Base-by-base conservation (phyloP, 2,113 vertebrate species). In the Castor canadensis region DNA sequence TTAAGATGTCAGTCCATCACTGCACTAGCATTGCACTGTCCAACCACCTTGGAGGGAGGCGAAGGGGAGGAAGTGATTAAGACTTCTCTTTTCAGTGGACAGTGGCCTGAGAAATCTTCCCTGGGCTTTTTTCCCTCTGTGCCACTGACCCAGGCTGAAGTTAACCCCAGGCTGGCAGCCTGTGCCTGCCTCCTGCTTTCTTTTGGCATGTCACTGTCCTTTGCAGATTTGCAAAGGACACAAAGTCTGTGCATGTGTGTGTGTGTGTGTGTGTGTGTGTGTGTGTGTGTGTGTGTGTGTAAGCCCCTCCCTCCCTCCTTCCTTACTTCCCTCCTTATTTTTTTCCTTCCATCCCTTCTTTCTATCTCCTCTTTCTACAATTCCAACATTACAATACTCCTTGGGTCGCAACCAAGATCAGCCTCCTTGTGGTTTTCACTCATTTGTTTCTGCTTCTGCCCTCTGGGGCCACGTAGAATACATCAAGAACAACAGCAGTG, bases 401-500 rank as follows among this genome's bases (percentile, higher is more conserved):
- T 91, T 22, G 19, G 80, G 17, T 17, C 56, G 30, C 71, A n/a
- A 10, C 30, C 69, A 16, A 13, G 28, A 22, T 58, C 38, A 52
- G 8, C 56, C 3, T 75, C 89, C 79, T 64, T 47, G 0, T 9
- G 45, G 1, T 38, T 72, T 81, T 71, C 9, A 45, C 35, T 64
- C 40, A 6, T 54, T 71, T 13, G 73, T 49, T 71, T 58, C 86
- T n/a, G 49, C 40, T 86, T 81, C 92, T 47, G 17, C 64, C 80
- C n/a, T 56, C 77, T 38, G 58, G 19, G 49, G 26, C 54, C 28
- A 13, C 2, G 9, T 17, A 66, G 58, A 54, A 49, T 40, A 30
- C 10, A 22, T 4, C 17, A 13, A 11, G 40, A 56, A 60, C 30
- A 56, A 32, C 0, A 20, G 17, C 4, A 0, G 5, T 6, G 26